Conservation (phyloP, 1,140 invertebrate genomes). For the Halesus radiatus region DNA sequence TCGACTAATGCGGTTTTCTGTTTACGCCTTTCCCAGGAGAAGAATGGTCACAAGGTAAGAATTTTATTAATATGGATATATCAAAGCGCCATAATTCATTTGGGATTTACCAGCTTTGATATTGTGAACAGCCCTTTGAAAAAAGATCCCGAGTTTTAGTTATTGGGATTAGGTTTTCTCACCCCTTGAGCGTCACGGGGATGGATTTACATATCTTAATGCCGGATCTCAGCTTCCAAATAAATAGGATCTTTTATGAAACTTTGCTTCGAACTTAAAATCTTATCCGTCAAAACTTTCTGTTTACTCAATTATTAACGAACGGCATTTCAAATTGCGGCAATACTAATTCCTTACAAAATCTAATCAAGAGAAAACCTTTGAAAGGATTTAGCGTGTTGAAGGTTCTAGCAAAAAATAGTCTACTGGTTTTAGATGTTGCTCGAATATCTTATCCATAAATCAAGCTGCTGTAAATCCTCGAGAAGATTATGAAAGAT, state of each 20-base stretch:
- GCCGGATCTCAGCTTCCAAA: slow-evolving; percentile 29
- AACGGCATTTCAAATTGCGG: slow-evolving; percentile 5
- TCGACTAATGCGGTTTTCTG: slow-evolving; percentile 34
- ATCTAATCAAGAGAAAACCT: not conserved
- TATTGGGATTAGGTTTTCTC: slow-evolving; percentile 25
- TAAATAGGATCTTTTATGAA: slow-evolving; percentile 38
- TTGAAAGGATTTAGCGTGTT: not conserved
- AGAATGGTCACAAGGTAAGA: slow-evolving; percentile 49
- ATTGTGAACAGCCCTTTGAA: not conserved
- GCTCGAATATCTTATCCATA: too few species aligned
- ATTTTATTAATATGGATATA: slow-evolving; percentile 35
- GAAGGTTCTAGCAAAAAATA: too few species aligned
- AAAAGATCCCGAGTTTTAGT: slow-evolving; percentile 28
- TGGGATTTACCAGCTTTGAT: slow-evolving; percentile 28
- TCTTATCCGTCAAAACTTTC: slow-evolving; percentile 5
- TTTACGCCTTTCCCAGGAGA: slow-evolving; percentile 39
- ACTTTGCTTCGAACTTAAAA: slow-evolving; percentile 7
- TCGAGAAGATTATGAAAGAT: too few species aligned
- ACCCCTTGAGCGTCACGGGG: slow-evolving; percentile 9
- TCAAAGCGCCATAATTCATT: slow-evolving; percentile 31
- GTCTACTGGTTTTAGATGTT: too few species aligned
- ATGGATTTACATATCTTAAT: slow-evolving; percentile 50
- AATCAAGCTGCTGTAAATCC: too few species aligned
- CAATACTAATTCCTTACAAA: not conserved
- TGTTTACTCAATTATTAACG: slow-evolving; percentile 2